Percentiles rank a stretch among this genome's conserved stretches.
Conservation (phyloP, 2,888 invertebrate genomes). For the Camptogramma bilineatum region DNA sequence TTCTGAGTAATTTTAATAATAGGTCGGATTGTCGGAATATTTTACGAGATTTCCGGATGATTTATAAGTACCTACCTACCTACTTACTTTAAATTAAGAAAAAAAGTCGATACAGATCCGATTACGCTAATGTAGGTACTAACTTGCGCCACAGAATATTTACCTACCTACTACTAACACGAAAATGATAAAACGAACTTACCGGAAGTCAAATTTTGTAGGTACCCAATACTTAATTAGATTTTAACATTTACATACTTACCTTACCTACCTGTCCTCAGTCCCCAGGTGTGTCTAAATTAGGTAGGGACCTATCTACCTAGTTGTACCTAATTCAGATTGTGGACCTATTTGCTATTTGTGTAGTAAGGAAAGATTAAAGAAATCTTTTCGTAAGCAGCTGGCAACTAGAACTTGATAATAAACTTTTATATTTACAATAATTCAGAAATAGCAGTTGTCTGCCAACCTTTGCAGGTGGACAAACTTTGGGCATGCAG, state of each 20-base stretch:
- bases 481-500: slow-evolving; percentile 11
- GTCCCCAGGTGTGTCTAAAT: no score
- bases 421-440: neutral
- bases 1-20: neutral
- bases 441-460: neutral
- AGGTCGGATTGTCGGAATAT: no score
- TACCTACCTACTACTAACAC: no score
- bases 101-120: no score
- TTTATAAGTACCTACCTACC: no score
- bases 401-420: neutral
- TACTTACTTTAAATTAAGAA: no score
- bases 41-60: no score
- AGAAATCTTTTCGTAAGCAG: neutral
- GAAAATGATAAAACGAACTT: slow-evolving; percentile 9
- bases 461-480: neutral
- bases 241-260: no score
- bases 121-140: neutral
- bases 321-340: neutral
- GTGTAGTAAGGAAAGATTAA: neutral
- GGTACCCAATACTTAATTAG: neutral
- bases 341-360: neutral
- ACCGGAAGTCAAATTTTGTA: slow-evolving; percentile 16
- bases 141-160: no score
- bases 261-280: no score
- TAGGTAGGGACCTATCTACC: neutral